These are phyloP conservation scores for Trachops cirrhosus DNA, from an alignment of 2,797 vertebrate species.

Conservation along the genomic window DNA sequence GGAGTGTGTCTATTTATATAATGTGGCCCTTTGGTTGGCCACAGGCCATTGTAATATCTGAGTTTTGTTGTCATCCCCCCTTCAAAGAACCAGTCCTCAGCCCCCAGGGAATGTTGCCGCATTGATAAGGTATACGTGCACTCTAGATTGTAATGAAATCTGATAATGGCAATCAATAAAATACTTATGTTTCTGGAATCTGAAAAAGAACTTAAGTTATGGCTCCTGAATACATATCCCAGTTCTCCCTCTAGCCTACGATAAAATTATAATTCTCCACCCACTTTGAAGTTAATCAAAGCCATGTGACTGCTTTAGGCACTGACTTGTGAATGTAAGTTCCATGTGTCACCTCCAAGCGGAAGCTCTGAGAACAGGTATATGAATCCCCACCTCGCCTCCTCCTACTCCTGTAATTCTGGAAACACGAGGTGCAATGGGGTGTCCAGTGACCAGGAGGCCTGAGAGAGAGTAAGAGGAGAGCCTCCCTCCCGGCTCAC, in stretches of 20 bases:
- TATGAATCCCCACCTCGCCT: neutral
- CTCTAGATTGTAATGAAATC: neutral
- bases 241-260: neutral
- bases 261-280: neutral
- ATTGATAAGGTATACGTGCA: neutral
- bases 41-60: neutral
- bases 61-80: neutral
- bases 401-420: neutral
- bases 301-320: neutral
- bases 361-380: neutral
- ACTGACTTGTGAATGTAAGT: neutral
- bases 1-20: neutral
- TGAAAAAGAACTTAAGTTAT: neutral
- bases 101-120: neutral
- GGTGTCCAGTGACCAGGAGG: neutral
- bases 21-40: neutral
- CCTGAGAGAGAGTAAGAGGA: neutral
- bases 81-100: neutral
- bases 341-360: neutral
- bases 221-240: neutral
- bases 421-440: neutral
- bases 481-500: neutral
- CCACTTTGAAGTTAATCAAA: neutral
- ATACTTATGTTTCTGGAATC: neutral
- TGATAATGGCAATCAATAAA: neutral